phyloP scores from a whole-genome alignment of 2,797 vertebrate genomes.

The Cyclura pinguis region DNA sequence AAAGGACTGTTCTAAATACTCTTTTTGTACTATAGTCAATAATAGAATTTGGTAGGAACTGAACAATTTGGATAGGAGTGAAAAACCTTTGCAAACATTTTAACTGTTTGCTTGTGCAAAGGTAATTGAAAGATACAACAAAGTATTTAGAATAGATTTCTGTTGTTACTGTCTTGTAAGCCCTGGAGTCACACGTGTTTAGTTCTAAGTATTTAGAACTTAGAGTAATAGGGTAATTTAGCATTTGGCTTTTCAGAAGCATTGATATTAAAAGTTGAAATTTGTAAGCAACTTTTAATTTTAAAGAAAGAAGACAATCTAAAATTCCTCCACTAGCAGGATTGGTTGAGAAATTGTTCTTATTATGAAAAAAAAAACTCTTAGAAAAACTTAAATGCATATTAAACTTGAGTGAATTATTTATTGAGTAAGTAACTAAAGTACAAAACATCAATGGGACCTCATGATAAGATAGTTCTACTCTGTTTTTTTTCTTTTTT shows the following conservation, averaged over 20 bases:
- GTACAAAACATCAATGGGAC: constrained; percentile 63
- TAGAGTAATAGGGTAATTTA: neutral
- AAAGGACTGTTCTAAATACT: neutral
- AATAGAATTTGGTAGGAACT: neutral
- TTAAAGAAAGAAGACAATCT: constrained; percentile 44
- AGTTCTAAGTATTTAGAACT: constrained; percentile 15
- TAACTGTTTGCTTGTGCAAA: constrained; percentile 25
- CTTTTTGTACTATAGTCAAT: neutral
- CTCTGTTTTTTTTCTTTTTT: constrained; percentile 74
- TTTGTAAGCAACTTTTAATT: constrained; percentile 47
- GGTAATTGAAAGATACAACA: constrained; percentile 34
- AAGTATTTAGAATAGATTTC: constrained; percentile 24
- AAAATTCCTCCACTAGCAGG: constrained; percentile 80
- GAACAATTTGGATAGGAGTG: neutral
- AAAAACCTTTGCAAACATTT: neutral
- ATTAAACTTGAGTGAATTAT: constrained; percentile 61
- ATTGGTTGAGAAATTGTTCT: constrained; percentile 61
- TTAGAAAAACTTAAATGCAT: constrained; percentile 28
- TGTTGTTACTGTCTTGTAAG: constrained; percentile 6
- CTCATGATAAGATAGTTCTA: constrained; percentile 77
- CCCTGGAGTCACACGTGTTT: constrained; percentile 48
- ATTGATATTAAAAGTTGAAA: constrained; percentile 5
- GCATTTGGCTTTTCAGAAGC: neutral
- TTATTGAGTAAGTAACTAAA: constrained; percentile 67
- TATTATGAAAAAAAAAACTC: constrained; percentile 57